These are phyloP conservation scores for Anniella stebbinsi DNA, from an alignment of 2,797 vertebrate genomes.

Conservation along the genomic window DNA sequence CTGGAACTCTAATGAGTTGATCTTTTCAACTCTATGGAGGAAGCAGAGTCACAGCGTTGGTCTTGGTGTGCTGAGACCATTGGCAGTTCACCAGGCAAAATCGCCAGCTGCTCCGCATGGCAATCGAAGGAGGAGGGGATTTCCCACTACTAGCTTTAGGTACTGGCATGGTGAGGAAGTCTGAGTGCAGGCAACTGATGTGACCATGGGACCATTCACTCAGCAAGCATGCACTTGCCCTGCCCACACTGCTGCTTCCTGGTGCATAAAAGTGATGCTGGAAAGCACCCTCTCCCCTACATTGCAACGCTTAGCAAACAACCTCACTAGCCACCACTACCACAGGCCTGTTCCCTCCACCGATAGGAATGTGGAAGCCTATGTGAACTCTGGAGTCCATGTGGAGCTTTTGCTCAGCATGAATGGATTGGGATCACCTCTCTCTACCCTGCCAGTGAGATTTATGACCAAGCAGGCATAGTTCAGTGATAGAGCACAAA, in stretches of 20 bases:
- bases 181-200: not conserved
- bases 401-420: not conserved
- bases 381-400: not conserved
- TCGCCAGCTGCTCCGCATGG: not conserved
- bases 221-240: not conserved
- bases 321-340: not conserved
- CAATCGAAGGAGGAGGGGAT: not conserved
- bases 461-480: not conserved
- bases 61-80: no score
- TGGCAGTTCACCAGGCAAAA: no score
- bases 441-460: not conserved
- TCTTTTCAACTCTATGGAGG: not conserved
- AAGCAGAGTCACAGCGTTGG: not conserved
- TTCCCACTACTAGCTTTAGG: not conserved
- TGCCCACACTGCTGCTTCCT: not conserved
- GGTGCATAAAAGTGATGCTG: not conserved
- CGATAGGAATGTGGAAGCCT: not conserved
- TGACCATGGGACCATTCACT: not conserved
- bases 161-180: not conserved
- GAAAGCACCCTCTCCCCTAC: not conserved
- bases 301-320: no score
- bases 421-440: not conserved
- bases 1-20: not conserved
- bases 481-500: not conserved
- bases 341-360: not conserved